Evolutionary conservation across 2,888 invertebrate species (phyloP), one percentile per base, ranked within the genome.

Genomic region (Lasioglossum villosulum): DNA sequence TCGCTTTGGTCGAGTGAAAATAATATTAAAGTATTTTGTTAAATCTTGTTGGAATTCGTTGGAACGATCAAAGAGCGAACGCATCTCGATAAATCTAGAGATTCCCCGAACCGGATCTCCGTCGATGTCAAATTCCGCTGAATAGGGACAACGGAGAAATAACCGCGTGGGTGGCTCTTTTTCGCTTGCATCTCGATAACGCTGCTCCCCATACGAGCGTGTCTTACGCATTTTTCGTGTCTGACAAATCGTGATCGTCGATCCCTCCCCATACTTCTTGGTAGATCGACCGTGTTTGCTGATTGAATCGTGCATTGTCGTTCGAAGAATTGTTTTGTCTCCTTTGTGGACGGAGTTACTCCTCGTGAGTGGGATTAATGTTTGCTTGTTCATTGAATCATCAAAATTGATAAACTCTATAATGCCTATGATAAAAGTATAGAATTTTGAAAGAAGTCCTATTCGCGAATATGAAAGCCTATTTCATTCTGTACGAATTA

Each of bases 151-250:
- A 42, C 73, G 52, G 63, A 84, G 84, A 63, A 85, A 84, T 72
- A 85, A 79, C 75, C 59, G 84, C 84, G 87, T 87, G 87, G 88
- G 87, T 80, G 82, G 79, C 71, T 80, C 84, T 72, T 84, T 87
- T 84, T 84, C 80, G 77, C 74, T 56, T 81, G 39, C 75, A 84
- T 87, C 87, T 70, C 79, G 87, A 88, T 88, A 88, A 87, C 80
- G 78, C 56, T 52, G 56, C 56, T 75, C 45, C 80, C 78, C 70
- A 39, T 14, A 80, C 73, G 78, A 48, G 45, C 76, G 76, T 66
- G 73, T 83, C 80, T 80, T 71, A 68, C 83, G 75, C 78, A 80
- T 87, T 80, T 81, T 77, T 85, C 80, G 83, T 71, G 72, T n/a
- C 75, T 81, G 87, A 87, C 87, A 87, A 87, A 87, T 87, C 80